Conservation (phyloP, 1,140 invertebrate species). For the Leptopilina clavipes region DNA sequence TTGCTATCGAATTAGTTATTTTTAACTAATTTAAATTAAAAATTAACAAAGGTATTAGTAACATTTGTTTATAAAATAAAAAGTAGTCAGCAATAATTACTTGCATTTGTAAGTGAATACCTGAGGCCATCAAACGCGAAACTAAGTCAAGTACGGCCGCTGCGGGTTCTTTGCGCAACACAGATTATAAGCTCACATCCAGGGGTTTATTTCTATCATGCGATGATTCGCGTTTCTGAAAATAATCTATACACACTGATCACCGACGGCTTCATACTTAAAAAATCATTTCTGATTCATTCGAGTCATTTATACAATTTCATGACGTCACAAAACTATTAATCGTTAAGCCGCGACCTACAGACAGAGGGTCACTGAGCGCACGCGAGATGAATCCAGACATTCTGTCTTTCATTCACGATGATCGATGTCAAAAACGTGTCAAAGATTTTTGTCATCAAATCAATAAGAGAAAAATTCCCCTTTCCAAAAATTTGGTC, state of each 20-base stretch:
- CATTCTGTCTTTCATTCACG: constrained; percentile 11
- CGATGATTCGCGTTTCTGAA: constrained; percentile 65
- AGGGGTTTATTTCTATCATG: constrained; percentile 63
- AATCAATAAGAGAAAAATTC: no score
- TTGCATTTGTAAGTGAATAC: constrained; percentile 45
- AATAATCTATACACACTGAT: constrained; percentile 57
- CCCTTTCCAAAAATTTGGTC: no score
- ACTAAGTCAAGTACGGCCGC: constrained; percentile 64
- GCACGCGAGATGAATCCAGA: not conserved
- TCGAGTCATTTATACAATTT: no score
- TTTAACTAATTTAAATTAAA: no score
- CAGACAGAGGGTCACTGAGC: constrained; percentile 24
- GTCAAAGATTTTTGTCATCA: not conserved
- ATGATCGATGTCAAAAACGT: not conserved
- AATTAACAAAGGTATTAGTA: no score
- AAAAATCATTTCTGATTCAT: constrained; percentile 18
- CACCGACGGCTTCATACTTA: constrained; percentile 34
- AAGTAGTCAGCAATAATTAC: no score
- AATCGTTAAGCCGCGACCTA: constrained; percentile 6
- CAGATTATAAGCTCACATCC: constrained; percentile 42
- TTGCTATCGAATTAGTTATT: no score
- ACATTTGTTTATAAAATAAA: no score
- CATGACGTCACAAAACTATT: constrained; percentile 1
- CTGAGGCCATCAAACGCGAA: constrained; percentile 54
- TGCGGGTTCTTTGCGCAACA: constrained; percentile 59